These are phyloP conservation scores for Psettodes erumei DNA, from an alignment of 2,113 vertebrate genomes.

Conservation along the genomic window DNA sequence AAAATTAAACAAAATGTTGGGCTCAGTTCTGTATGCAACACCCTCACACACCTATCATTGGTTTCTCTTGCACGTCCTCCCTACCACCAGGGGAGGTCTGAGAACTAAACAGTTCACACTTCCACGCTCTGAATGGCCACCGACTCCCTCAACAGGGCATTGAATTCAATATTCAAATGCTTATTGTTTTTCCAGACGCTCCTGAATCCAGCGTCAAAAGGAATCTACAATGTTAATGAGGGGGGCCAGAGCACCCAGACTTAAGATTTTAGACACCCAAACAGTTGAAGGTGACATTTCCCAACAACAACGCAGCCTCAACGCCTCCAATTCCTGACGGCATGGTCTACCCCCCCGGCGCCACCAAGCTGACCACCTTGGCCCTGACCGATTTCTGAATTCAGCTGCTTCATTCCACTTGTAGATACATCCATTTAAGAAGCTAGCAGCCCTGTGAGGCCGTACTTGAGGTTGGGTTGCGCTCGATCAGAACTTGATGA, in stretches of 20 bases:
- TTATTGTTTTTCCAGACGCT: slow-evolving; percentile 74
- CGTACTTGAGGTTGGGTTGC: neutral
- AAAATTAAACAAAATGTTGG: slow-evolving; percentile 24
- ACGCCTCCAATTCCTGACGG: slow-evolving; percentile 21
- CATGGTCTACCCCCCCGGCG: slow-evolving; percentile 22
- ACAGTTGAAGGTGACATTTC: slow-evolving; percentile 64
- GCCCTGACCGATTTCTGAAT: slow-evolving; percentile 37
- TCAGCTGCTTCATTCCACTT: slow-evolving; percentile 62
- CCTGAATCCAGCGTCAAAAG: slow-evolving; percentile 64
- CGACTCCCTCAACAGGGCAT: slow-evolving; percentile 61
- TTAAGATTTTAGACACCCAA: slow-evolving; percentile 63
- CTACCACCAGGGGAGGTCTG: slow-evolving; percentile 41
- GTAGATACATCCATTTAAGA: slow-evolving; percentile 7
- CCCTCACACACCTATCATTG: neutral
- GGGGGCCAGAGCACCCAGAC: slow-evolving; percentile 50
- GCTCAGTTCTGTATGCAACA: neutral
- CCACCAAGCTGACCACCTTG: slow-evolving; percentile 35
- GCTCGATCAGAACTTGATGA: neutral
- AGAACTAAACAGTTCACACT: slow-evolving; percentile 35
- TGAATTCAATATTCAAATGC: slow-evolving; percentile 75
- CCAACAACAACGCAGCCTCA: slow-evolving; percentile 51
- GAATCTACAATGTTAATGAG: slow-evolving; percentile 83
- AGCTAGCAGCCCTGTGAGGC: neutral
- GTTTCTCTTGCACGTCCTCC: neutral
- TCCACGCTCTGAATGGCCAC: slow-evolving; percentile 55